These are phyloP conservation scores for Cryptophagus acutangulus DNA, from an alignment of 2,888 invertebrate species.

Conservation along the genomic window DNA sequence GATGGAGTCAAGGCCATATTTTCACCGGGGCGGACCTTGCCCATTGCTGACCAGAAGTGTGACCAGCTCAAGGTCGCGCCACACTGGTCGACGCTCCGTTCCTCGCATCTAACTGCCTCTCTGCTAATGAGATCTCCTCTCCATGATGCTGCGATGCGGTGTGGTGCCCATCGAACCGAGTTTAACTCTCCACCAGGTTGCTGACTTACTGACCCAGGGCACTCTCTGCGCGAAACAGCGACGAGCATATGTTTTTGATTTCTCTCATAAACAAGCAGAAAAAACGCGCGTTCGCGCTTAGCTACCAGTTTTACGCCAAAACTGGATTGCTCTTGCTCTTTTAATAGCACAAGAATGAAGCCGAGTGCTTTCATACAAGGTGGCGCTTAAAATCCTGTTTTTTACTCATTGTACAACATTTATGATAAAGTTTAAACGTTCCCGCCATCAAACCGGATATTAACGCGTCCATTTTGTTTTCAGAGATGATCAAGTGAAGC, in stretches of 20 bases:
- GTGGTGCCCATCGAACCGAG: constrained; percentile 1
- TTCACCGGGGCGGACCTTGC: constrained; percentile 46
- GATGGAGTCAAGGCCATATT: constrained; percentile 45
- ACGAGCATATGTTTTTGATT: constrained; percentile 1
- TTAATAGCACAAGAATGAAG: too few species aligned
- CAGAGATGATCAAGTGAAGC: constrained; percentile 53
- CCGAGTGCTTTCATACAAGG: too few species aligned
- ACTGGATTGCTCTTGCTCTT: too few species aligned
- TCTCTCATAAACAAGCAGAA: too few species aligned
- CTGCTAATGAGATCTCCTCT: constrained; percentile 30
- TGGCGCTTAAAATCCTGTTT: too few species aligned
- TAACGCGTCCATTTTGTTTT: too few species aligned
- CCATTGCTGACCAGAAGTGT: constrained; percentile 44
- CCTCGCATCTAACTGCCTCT: constrained; percentile 29
- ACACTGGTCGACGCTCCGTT: constrained; percentile 33
- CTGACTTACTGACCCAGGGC: constrained; percentile 13
- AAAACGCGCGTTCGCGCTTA: too few species aligned
- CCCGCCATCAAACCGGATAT: too few species aligned
- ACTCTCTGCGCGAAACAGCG: constrained; percentile 4
- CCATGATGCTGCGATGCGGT: constrained; percentile 7
- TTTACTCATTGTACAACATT: too few species aligned
- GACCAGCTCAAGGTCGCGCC: constrained; percentile 45
- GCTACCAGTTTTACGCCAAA: too few species aligned
- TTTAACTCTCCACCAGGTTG: constrained; percentile 9
- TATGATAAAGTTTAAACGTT: too few species aligned